phyloP scores from a whole-genome alignment of 2,888 invertebrate genomes.

The Tolmerus cingulatus region DNA sequence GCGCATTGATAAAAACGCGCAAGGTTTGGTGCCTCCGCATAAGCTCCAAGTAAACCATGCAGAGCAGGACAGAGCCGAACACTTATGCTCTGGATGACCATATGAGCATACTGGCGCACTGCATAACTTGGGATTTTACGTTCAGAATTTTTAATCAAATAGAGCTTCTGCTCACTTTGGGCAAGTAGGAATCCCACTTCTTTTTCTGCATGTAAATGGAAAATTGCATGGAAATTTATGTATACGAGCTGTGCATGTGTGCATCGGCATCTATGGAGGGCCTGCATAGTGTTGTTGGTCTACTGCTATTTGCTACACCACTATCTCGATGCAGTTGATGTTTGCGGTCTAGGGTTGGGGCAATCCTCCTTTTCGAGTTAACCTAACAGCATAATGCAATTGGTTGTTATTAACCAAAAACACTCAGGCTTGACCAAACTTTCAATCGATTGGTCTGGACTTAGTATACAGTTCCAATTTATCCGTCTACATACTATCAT shows the following conservation, averaged over 20 bases:
- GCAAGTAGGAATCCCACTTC: conserved; percentile 14
- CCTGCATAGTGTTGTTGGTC: background rate
- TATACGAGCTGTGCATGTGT: background rate
- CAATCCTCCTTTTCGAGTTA: conserved; percentile 44
- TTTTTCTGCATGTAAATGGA: conserved; percentile 25
- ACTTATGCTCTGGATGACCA: background rate
- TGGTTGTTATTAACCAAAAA: conserved; percentile 53
- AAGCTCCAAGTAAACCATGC: background rate
- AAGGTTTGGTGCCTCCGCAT: background rate
- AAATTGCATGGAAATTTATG: conserved; percentile 37
- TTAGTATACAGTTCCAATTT: conserved; percentile 28
- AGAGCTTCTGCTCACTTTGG: conserved; percentile 20
- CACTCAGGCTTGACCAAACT: conserved; percentile 53
- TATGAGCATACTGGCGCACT: background rate
- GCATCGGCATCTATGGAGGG: background rate
- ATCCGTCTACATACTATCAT: background rate
- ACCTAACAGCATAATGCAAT: conserved; percentile 52
- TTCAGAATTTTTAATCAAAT: conserved; percentile 36
- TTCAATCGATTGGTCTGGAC: conserved; percentile 52
- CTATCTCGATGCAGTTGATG: conserved; percentile 12
- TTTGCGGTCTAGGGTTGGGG: conserved; percentile 2
- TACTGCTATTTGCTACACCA: background rate
- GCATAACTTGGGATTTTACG: conserved; percentile 18
- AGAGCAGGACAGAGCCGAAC: background rate
- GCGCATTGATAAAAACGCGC: conserved; percentile 11